Evolutionary conservation across 2,113 vertebrate genomes (phyloP).

Genomic region (Melanocharis versteri): DNA sequence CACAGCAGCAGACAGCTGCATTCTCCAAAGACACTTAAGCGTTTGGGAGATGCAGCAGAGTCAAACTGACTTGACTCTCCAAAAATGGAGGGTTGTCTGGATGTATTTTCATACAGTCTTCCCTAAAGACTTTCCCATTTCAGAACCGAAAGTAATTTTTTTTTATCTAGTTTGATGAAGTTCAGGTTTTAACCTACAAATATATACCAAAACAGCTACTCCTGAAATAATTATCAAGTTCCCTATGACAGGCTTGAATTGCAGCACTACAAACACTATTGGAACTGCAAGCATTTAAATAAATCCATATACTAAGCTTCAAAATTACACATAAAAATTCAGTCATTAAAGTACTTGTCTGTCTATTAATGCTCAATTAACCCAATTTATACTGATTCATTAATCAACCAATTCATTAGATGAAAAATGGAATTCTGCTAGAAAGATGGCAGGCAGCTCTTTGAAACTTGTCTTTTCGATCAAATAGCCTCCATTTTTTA

Average conservation of each 20-base stretch:
- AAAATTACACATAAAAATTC: background rate
- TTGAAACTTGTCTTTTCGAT: background rate
- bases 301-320: background rate
- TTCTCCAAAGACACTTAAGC: background rate
- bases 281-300: background rate
- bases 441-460: background rate
- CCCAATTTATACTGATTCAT: background rate
- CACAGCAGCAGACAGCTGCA: background rate
- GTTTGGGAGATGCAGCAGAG: background rate
- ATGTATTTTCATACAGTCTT: background rate
- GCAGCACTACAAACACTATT: background rate
- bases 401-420: background rate
- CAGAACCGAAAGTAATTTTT: background rate
- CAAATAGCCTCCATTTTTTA: background rate
- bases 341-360: background rate
- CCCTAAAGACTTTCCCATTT: background rate
- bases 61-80: background rate
- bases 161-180: background rate
- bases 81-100: background rate
- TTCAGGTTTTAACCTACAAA: background rate
- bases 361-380: background rate
- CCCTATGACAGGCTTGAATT: background rate
- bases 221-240: background rate
- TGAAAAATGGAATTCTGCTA: background rate
- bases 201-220: background rate